phyloP scores from a whole-genome alignment of 2,888 invertebrate genomes.

The Drosophila quinaria region DNA sequence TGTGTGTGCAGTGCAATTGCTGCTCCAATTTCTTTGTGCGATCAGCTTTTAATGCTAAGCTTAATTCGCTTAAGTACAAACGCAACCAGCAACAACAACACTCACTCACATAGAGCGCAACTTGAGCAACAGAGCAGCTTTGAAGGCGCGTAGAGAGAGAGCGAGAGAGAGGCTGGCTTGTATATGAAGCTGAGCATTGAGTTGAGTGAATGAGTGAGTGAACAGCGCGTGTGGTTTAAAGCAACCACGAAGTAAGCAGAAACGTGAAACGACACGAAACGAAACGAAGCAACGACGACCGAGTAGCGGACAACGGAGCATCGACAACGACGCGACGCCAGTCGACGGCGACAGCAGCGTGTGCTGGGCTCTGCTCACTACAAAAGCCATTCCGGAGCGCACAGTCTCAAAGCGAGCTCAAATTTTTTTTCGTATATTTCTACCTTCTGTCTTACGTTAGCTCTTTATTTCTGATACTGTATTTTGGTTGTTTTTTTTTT shows the following conservation, averaged over 20 bases:
- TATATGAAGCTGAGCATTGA: conserved; percentile 35
- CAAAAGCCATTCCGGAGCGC: conserved; percentile 64
- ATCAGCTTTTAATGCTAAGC: conserved; percentile 65
- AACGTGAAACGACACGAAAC: conserved; percentile 31
- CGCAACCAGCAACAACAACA: conserved; percentile 18
- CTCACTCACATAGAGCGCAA: conserved; percentile 34
- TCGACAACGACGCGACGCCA: conserved; percentile 61
- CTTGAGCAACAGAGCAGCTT: conserved; percentile 31
- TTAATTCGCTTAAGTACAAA: conserved; percentile 59
- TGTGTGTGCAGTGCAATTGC: conserved; percentile 40
- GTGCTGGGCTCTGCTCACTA: conserved; percentile 63
- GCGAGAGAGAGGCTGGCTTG: conserved; percentile 34
- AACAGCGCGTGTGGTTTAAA: conserved; percentile 25
- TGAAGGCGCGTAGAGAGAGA: conserved; percentile 1
- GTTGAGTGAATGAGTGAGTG: conserved; percentile 40
- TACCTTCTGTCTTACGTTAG: conserved; percentile 35
- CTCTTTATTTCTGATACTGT: conserved; percentile 8
- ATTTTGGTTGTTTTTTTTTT: background rate
- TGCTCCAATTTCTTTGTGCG: conserved; percentile 64
- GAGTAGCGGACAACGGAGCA: conserved; percentile 18
- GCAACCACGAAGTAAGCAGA: conserved; percentile 6
- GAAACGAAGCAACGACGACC: conserved; percentile 46
- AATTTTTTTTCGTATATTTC: conserved; percentile 34
- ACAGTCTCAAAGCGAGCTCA: conserved; percentile 63
- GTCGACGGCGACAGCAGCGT: conserved; percentile 73